phyloP scores from a whole-genome alignment of 2,113 vertebrate species.

The Herpetotheres cachinnans region DNA sequence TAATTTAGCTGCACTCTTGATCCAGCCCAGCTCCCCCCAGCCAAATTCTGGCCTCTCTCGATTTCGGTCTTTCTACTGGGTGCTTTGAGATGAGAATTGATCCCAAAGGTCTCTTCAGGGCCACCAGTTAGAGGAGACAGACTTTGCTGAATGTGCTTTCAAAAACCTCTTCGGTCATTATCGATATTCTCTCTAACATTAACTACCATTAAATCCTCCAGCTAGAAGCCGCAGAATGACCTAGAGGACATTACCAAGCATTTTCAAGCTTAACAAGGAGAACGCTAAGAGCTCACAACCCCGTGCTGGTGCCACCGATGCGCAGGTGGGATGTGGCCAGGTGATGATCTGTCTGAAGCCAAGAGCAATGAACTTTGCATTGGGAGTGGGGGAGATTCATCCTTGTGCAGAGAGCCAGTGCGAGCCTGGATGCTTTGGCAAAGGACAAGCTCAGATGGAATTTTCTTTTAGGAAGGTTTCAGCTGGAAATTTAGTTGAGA shows the following conservation, averaged over 20 bases:
- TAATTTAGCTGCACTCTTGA: background rate
- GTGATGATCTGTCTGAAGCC: background rate
- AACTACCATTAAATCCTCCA: background rate
- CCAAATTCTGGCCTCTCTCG: background rate
- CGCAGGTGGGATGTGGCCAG: background rate
- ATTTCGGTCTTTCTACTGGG: background rate
- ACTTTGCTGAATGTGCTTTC: background rate
- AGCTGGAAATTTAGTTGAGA: background rate
- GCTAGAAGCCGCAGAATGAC: background rate
- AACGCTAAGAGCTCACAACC: background rate
- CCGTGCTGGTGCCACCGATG: accelerated
- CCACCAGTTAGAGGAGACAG: background rate
- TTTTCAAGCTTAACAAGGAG: background rate
- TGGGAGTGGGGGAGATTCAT: accelerated
- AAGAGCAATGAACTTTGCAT: background rate
- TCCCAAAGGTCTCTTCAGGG: background rate
- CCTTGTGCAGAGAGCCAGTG: background rate
- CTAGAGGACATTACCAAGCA: background rate
- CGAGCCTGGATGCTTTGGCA: background rate
- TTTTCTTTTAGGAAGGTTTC: background rate
- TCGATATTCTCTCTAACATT: background rate
- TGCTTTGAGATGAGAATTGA: background rate
- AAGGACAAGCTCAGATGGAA: background rate
- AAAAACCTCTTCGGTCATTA: background rate
- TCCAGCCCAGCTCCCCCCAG: background rate